Evolutionary conservation across 37 sponge, comb jelly and placozoan genomes (phyloP).

Genomic region (Bolinopsis microptera): DNA sequence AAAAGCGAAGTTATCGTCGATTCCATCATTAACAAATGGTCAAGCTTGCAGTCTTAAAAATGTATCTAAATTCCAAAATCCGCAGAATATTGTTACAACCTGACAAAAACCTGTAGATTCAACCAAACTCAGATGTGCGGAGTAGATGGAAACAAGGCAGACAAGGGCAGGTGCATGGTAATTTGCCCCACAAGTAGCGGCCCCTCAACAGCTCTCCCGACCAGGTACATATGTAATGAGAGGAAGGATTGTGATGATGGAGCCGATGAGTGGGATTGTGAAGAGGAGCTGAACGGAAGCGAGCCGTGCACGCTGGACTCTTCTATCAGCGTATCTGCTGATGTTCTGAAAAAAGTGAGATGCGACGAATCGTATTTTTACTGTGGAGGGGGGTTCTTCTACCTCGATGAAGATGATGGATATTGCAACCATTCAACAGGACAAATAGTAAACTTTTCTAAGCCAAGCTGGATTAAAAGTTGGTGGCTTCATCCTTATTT

Average conservation of each 20-base stretch:
- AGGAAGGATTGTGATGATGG: not conserved
- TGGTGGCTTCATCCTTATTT: not conserved
- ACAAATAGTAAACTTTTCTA: not conserved
- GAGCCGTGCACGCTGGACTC: not conserved
- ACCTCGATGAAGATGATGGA: not conserved
- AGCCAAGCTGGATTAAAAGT: not conserved
- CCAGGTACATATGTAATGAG: not conserved
- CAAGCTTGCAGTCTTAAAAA: no score
- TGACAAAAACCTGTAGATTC: not conserved
- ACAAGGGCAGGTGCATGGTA: not conserved
- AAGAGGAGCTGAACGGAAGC: not conserved
- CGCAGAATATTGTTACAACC: not conserved
- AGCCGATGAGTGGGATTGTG: not conserved
- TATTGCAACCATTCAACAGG: not conserved
- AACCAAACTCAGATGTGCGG: not conserved
- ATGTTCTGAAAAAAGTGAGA: not conserved
- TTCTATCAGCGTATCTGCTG: not conserved
- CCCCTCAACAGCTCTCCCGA: not conserved
- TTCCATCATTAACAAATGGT: no score
- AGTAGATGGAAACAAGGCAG: not conserved
- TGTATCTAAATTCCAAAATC: not conserved
- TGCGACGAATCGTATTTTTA: not conserved
- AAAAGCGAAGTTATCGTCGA: no score
- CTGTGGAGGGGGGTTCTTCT: not conserved
- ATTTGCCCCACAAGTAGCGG: not conserved